Evolutionary conservation across 2,113 vertebrate species (phyloP), one percentile per base, ranked within the genome.

Genomic region (Vombatus ursinus): DNA sequence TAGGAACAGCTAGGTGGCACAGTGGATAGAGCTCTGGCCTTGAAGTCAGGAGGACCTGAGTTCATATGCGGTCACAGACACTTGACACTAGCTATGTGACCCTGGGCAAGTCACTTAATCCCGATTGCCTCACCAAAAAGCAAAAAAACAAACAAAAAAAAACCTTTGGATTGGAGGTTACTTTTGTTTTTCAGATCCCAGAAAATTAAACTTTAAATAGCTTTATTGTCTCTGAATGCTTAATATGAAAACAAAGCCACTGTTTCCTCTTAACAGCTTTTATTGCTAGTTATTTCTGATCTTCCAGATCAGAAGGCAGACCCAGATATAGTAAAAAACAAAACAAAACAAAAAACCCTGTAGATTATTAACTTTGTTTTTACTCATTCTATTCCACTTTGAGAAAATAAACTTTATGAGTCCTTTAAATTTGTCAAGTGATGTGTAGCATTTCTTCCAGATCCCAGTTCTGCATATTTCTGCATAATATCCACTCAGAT

Each of bases 231-330:
- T 51, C 44, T 96, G 31, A 93, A 95, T 51, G 37, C 3, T 57
- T 77, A 52, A 96, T 96, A 95, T 92, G 57, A 94, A 94, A 97
- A 57, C 24, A 97, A 94, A 96, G 37, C 37, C 93, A 23, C 49
- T 96, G 0, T 91, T 97, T 95, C 19, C 53, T 95, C 47, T 53
- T 96, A 84, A 93, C 25, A 96, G 92, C 0, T 84, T 92, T 84
- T 44, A 84, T 84, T 44, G 6, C 16, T 84, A 44, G 22, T 23
- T 84, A 22, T 84, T 23, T 0, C 26, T 77, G 12, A 77, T 77
- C 61, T 93, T 94, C 95, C 93, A 95, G n/a, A 93, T 95, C 94
- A 97, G 37, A 47, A 94, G 84, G 3, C 26, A 95, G 11, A 8
- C 92, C 95, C 77, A 31, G 90, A 37, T 95, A 11, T 94, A 68